These are phyloP conservation scores for Pteria penguin DNA, from an alignment of 2,888 invertebrate genomes.

Conservation along the genomic window DNA sequence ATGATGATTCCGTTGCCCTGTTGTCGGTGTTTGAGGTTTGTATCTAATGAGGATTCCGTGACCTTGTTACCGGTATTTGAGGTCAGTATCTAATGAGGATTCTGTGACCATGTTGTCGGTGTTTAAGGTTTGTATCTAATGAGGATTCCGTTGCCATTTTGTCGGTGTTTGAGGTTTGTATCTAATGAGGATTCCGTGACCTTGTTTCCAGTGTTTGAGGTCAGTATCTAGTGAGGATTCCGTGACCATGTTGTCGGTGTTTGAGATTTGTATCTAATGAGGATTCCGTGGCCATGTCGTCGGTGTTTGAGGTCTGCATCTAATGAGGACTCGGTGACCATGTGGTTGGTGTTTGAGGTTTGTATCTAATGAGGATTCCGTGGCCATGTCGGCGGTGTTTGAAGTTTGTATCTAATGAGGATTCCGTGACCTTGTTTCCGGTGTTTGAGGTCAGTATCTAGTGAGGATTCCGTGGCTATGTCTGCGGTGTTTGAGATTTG, in stretches of 20 bases:
- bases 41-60: not conserved
- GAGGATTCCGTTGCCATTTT: too few species aligned
- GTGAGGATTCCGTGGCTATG: not conserved
- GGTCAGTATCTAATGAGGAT: not conserved
- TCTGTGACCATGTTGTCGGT: not conserved
- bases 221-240: constrained; percentile 1
- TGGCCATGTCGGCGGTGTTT: too few species aligned
- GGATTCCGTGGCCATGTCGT: not conserved
- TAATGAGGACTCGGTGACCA: not conserved
- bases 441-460: not conserved
- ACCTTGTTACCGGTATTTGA: not conserved
- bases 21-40: not conserved
- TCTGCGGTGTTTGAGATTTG: too few species aligned
- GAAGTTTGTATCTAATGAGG: not conserved
- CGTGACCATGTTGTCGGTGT: constrained; percentile 1
- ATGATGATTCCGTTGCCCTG: too few species aligned
- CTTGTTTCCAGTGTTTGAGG: too few species aligned
- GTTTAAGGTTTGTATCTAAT: too few species aligned
- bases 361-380: not conserved
- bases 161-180: too few species aligned
- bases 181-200: too few species aligned
- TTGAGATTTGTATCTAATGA: constrained; percentile 4
- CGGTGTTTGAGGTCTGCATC: constrained; percentile 3
- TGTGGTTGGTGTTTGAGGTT: constrained; percentile 7
- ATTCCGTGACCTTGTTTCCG: not conserved